phyloP scores from a whole-genome alignment of 2,888 invertebrate species.

The Diaphora mendica region DNA sequence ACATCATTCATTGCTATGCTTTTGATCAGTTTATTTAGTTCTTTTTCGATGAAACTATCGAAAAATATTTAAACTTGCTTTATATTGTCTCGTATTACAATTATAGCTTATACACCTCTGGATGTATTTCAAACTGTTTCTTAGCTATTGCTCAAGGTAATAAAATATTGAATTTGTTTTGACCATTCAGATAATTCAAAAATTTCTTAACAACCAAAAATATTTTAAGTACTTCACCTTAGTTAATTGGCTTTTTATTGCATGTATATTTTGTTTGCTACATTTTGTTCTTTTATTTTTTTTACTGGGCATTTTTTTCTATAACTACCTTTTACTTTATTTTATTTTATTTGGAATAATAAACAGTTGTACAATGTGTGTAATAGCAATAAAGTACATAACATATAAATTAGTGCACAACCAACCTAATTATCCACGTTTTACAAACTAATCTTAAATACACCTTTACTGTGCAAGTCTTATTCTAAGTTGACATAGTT shows the following conservation, averaged over 20 bases:
- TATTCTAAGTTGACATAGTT: no score
- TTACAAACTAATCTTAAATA: no score
- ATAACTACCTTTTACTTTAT: no score
- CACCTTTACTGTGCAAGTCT: no score
- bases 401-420: no score
- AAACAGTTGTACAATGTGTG: no score
- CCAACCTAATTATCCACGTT: no score
- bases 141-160: background rate
- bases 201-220: slow-evolving; percentile 6
- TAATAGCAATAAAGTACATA: no score
- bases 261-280: no score
- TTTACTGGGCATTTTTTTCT: slow-evolving; percentile 4
- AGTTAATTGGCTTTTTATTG: slow-evolving; percentile 12
- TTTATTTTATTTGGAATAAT: no score
- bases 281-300: no score
- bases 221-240: background rate
- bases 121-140: slow-evolving; percentile 16
- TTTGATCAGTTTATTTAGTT: background rate
- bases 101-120: background rate
- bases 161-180: slow-evolving; percentile 23
- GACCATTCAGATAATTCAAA: slow-evolving; percentile 22
- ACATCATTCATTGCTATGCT: background rate
- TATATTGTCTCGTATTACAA: background rate
- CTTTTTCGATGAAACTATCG: background rate
- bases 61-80: background rate